Percentiles rank a stretch among this genome's conserved stretches.
phyloP scores from a whole-genome alignment of 1,140 invertebrate genomes.

The Diorhabda sublineata region DNA sequence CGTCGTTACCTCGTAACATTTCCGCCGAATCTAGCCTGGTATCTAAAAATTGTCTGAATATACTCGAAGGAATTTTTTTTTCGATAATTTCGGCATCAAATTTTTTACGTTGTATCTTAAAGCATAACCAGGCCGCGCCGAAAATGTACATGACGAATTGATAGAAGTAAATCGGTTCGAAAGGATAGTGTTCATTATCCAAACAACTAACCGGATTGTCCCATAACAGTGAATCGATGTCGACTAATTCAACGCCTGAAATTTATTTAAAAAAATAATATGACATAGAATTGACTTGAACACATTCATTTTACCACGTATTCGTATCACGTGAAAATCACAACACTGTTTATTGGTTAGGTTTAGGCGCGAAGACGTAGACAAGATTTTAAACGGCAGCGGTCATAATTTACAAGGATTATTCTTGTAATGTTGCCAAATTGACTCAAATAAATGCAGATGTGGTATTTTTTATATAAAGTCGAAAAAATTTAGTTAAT shows the following conservation, averaged over 20 bases:
- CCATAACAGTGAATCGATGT: slow-evolving; percentile 49
- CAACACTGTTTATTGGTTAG: slow-evolving; percentile 44
- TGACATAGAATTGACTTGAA: no score
- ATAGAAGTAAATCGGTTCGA: slow-evolving; percentile 58
- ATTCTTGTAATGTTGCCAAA: no score
- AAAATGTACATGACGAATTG: slow-evolving; percentile 56
- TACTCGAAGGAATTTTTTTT: not conserved
- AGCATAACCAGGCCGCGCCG: slow-evolving; percentile 50
- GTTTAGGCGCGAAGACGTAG: slow-evolving; percentile 36
- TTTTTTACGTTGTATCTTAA: slow-evolving; percentile 20
- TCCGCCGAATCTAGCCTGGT: slow-evolving; percentile 32
- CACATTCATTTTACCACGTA: no score
- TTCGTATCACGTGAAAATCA: no score
- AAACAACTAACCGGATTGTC: slow-evolving; percentile 48
- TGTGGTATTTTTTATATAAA: no score
- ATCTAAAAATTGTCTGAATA: not conserved
- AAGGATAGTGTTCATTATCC: slow-evolving; percentile 50
- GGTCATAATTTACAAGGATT: no score
- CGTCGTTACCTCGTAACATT: slow-evolving; percentile 37
- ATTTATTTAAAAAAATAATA: not conserved
- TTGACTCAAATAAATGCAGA: no score
- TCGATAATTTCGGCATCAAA: no score
- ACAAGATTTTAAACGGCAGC: not conserved
- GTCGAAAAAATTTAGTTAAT: no score
- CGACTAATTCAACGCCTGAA: slow-evolving; percentile 47